Base-by-base conservation (phyloP, 2,113 vertebrate species). In the Lepus europaeus region DNA sequence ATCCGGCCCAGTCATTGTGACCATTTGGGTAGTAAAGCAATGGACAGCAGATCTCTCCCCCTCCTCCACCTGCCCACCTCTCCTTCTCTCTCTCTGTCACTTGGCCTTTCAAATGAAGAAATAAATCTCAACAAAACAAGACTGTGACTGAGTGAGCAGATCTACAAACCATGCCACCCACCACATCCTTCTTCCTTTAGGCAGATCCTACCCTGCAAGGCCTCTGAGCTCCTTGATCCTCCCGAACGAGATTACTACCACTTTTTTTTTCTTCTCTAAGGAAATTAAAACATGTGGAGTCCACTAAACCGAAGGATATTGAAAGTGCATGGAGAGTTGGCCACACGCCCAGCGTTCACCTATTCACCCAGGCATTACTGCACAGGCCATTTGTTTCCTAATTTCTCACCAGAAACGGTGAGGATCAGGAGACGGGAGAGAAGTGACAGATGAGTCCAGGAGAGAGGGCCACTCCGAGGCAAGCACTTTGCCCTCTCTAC, bases 241-340 rank as follows among this genome's bases (percentile, higher is more conserved):
- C 13, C 45, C 68, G 66, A 88, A 72, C 4, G 25, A 80, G 89
- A 82, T 68, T 96, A 80, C 66, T 73, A 92, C 19, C n/a, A 61
- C 51, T 64, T 80, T 51, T n/a, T 83, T 61, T 85, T 23, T 69
- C 69, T 77, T 51, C 51, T 90, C 80, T 70, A 85, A 97, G 91
- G 92, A 95, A 97, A 97, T 97, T 95, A 95, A 98, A 97, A 96
- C 84, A 90, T 89, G 88, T 96, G 93, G 87, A 97, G 87, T n/a
- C 23, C 61, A 79, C 72, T 0, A 39, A 97, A 93, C 73, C 76
- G 95, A 98, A 97, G 92, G 97, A 96, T 92, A 0, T 97, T 97
- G 97, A 92, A 97, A 98, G 96, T 39, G 74, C 92, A 69, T 51
- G 19, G 81, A 93, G 74, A 72, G 39, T 80, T 98, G 97, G 97